Base-by-base conservation (phyloP, 2,888 invertebrate species). In the Nineta flava region DNA sequence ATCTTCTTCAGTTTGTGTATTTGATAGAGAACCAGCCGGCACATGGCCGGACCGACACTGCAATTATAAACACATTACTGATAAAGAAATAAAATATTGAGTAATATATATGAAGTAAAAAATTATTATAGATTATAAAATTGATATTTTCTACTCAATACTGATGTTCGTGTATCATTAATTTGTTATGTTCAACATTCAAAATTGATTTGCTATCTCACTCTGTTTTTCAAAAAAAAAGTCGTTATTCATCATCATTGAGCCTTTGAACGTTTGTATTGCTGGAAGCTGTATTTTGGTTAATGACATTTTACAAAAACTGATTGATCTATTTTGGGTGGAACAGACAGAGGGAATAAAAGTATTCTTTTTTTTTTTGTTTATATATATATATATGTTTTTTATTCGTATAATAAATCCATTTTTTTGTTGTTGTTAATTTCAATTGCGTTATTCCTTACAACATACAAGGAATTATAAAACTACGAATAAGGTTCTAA, bases 211-310 rank as follows among this genome's bases (percentile, higher is more conserved):
- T 26, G 4, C 26, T 26, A 6, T 26, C 26, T 26, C 26, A 26
- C 26, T 26, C 7, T 26, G 26, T 26, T 26, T 26, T 26, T 26
- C 26, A 26, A 26, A 26, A 26, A 26, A 26, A 26, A 26, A 26
- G 26, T 26, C 26, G 26, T 26, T 26, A 26, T 26, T 26, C 7
- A 26, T 26, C 26, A 26, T 26, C 26, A 26, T 26, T 26, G 26
- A 26, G 26, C 26, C 26, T 26, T 26, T 26, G 7, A 7, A 26
- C 26, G 26, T 26, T 26, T 58, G 52, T 56, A 57, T 57, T 59
- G 62, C 61, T 58, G 57, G 55, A 48, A 61, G 62, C 60, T 57
- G 62, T 63, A 62, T 63, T 63, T 64, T 63, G 61, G 62, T 63
- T 63, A 64, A 63, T 62, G 63, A 63, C 38, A 38, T 38, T 48